Base-by-base conservation (phyloP, 64 coral and sea anemone species). In the Montipora cactus region DNA sequence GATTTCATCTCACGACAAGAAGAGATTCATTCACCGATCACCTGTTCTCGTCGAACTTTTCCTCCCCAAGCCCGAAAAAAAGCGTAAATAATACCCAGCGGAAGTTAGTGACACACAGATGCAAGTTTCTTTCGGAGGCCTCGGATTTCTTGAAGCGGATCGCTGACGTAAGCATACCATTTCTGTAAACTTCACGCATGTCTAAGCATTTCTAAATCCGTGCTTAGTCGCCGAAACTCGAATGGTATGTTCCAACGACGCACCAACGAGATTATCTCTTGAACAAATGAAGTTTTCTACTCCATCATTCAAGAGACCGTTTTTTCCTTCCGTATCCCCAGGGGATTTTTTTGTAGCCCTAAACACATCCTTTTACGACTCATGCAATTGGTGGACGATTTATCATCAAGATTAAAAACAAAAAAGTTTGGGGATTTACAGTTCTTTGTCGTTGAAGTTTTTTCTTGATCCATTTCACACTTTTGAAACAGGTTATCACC, bases 151-250 rank as follows among this genome's bases (percentile, higher is more conserved):
- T 85, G 61, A 45, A 19, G 81, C 59, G 46, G 18, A 62, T 49
- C 80, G 37, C 81, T 85, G 59, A 85, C 81, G 81, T 85, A 85
- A 85, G 81, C 81, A 85, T 8, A 83, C 16, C 37, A 19, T 85
- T 85, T 47, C 44, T 49, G 7, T 76, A 76, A 44, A 57, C 53
- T 8, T 57, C 23, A 83, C 58, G 16, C 37, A 85, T 47, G 3
- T 8, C 11, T 57, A 37, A 37, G 53, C 53, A 57, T 57, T 57
- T 37, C 37, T 13, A 69, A 18, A 49, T 78, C 18, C 46, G 5
- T 46, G 44, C 16, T 85, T 18, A 47, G 66, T 5, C 64, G 13
- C 21, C 11, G 3, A 70, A 85, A 85, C 44, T 19, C 46, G 81
- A 20, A 69, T 85, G 81, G 81, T 85, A 85, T 85, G 81, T 49